Percentiles rank a stretch among this genome's conserved stretches.
phyloP scores from a whole-genome alignment of 2,113 vertebrate species.

The Alligator mississippiensis region DNA sequence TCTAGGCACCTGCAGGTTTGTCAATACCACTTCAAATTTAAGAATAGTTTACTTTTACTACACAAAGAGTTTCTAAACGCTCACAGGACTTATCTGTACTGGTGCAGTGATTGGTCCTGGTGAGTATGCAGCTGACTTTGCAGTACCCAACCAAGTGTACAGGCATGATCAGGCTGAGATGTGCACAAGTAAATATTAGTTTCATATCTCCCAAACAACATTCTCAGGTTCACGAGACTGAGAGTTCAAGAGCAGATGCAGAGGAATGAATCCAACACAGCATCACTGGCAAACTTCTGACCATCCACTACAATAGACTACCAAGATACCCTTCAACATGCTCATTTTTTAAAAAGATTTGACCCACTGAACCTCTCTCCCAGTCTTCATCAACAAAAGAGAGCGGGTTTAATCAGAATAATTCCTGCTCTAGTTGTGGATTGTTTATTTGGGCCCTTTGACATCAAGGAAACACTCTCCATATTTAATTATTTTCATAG shows the following conservation, averaged over 20 bases:
- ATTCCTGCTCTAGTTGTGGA: not conserved
- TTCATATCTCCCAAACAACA: no score
- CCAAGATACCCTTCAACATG: not conserved
- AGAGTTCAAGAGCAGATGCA: no score
- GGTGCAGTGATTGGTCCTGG: no score
- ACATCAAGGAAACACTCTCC: not conserved
- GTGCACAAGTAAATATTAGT: no score
- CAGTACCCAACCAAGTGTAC: no score
- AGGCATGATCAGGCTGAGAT: no score
- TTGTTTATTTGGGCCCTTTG: not conserved
- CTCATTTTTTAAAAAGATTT: not conserved
- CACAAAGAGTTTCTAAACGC: no score
- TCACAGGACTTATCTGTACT: no score
- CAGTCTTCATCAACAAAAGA: not conserved
- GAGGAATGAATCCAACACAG: no score
- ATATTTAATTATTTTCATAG: not conserved
- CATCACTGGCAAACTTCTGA: not conserved
- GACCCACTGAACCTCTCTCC: not conserved
- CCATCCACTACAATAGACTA: not conserved
- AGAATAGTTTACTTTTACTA: no score
- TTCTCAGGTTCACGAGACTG: no score
- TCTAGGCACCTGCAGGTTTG: not conserved
- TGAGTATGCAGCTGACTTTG: no score
- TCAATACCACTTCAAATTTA: not conserved
- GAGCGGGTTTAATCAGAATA: not conserved